Evolutionary conservation across 2,888 invertebrate genomes (phyloP).

Genomic region (Cephus nigrinus): DNA sequence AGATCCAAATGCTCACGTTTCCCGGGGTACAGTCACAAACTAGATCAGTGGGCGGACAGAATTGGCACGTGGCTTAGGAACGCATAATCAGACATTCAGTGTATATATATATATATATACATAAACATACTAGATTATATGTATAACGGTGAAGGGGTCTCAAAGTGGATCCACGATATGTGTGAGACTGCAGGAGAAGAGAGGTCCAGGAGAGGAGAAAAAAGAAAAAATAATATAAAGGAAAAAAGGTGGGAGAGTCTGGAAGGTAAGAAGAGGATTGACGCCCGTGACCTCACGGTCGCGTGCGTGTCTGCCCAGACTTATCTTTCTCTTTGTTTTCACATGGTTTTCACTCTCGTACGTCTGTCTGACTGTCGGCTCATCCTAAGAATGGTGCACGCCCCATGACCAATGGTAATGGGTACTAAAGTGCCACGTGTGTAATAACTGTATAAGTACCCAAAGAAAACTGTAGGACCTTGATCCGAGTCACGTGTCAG

Average conservation of each 20-base stretch:
- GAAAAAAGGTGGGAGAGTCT: constrained; percentile 14
- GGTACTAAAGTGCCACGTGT: neutral
- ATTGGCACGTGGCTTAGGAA: neutral
- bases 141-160: neutral
- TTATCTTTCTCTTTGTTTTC: constrained; percentile 18
- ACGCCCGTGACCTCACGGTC: constrained; percentile 33
- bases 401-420: constrained; percentile 3
- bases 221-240: neutral
- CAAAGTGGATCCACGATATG: neutral
- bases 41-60: neutral
- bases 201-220: neutral
- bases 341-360: neutral
- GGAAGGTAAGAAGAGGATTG: constrained; percentile 26
- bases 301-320: constrained; percentile 25
- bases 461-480: neutral
- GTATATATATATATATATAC: neutral
- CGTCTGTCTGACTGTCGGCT: neutral
- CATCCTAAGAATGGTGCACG: neutral
- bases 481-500: neutral
- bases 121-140: neutral
- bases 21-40: neutral
- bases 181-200: neutral
- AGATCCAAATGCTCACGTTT: neutral
- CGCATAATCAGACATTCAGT: neutral
- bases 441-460: neutral